These are phyloP conservation scores for Lagodon rhomboides DNA, from an alignment of 2,797 vertebrate genomes.

Conservation along the genomic window DNA sequence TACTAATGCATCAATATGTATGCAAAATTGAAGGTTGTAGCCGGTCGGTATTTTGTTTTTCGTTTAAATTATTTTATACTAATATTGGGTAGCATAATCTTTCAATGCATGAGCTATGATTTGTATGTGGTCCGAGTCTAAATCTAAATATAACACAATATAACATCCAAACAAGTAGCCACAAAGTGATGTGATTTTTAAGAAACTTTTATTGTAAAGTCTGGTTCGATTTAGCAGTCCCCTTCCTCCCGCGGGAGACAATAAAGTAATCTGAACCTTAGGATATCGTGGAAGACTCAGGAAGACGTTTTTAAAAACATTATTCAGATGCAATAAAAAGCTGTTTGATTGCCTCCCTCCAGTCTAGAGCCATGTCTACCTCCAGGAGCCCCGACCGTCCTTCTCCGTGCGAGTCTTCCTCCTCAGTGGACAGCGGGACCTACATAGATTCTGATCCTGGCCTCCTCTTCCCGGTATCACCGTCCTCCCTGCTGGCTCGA, in stretches of 20 bases:
- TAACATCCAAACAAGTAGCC: not conserved
- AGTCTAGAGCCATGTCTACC: conserved; percentile 56
- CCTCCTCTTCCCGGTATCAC: conserved; percentile 12
- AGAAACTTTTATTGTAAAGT: no score
- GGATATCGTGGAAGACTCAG: not conserved
- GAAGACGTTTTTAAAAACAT: not conserved
- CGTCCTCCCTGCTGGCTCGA: conserved; percentile 50
- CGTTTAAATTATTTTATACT: not conserved
- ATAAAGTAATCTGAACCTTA: no score
- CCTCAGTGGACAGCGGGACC: conserved; percentile 51
- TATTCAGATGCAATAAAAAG: not conserved
- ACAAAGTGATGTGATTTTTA: not conserved
- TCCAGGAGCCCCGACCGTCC: conserved; percentile 20
- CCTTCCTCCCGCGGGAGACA: no score
- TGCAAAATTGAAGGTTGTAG: not conserved
- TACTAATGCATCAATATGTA: not conserved
- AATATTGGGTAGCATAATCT: not conserved
- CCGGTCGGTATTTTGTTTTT: not conserved
- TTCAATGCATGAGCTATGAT: not conserved
- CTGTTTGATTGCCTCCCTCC: not conserved
- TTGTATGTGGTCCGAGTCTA: not conserved
- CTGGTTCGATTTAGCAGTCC: no score
- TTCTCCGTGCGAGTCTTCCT: conserved; percentile 37
- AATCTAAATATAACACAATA: not conserved
- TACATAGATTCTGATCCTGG: conserved; percentile 5